Percentiles rank a stretch among this genome's conserved stretches.
phyloP scores from a whole-genome alignment of 2,888 invertebrate genomes.

The Synanthedon andrenaeformis region DNA sequence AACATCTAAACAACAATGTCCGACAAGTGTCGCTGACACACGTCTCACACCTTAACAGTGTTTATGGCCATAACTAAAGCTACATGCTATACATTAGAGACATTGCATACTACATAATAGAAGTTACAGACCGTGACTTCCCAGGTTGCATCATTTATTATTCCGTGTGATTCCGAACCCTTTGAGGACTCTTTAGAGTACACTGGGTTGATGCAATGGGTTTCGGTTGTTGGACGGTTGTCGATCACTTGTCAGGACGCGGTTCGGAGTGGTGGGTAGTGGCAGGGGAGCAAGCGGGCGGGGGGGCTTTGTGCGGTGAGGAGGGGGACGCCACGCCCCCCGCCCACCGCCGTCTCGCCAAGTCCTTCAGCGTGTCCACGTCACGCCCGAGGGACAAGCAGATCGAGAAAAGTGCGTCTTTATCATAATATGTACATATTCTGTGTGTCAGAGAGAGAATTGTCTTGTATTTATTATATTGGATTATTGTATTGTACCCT shows the following conservation, averaged over 20 bases:
- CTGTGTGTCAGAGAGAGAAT: background rate
- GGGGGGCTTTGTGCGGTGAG: conserved; percentile 42
- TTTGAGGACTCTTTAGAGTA: background rate
- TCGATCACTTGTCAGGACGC: conserved; percentile 20
- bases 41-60: too few relatives aligned
- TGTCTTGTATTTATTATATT: too few relatives aligned
- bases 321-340: conserved; percentile 84
- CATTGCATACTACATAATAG: too few relatives aligned
- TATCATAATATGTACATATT: background rate
- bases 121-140: too few relatives aligned
- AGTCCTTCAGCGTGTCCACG: conserved; percentile 91
- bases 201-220: background rate
- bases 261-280: conserved; percentile 43
- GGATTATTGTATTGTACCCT: too few relatives aligned
- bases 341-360: conserved; percentile 87
- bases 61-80: too few relatives aligned
- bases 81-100: too few relatives aligned
- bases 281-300: conserved; percentile 19
- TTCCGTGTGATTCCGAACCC: too few relatives aligned
- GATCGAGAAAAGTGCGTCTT: conserved; percentile 38
- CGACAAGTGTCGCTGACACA: too few relatives aligned
- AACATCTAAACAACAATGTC: too few relatives aligned
- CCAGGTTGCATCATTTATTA: too few relatives aligned
- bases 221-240: background rate
- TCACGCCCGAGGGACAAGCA: conserved; percentile 51